phyloP scores from a whole-genome alignment of 2,797 vertebrate species.

The Dendrocincla tyrannina region DNA sequence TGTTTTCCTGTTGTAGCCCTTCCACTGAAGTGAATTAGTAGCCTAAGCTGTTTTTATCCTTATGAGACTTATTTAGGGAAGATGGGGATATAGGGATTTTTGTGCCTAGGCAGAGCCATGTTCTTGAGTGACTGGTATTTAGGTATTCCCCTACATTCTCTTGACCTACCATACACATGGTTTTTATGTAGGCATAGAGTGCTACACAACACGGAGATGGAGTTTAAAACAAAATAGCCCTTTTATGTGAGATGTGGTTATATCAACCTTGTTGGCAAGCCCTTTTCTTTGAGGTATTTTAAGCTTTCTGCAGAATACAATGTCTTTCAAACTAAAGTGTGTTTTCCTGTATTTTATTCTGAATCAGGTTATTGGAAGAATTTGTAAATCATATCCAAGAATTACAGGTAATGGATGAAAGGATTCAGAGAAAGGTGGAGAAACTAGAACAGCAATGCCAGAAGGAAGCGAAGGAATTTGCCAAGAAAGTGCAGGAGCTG shows the following conservation, averaged over 20 bases:
- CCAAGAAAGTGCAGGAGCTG: slow-evolving; percentile 97
- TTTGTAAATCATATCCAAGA: slow-evolving; percentile 98
- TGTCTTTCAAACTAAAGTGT: neutral
- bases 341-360: neutral
- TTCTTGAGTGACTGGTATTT: neutral
- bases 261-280: neutral
- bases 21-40: neutral
- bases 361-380: slow-evolving; percentile 90
- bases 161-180: neutral
- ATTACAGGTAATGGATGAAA: slow-evolving; percentile 95
- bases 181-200: neutral
- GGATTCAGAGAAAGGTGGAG: slow-evolving; percentile 96
- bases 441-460: slow-evolving; percentile 98
- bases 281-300: neutral
- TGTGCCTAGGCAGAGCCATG: accelerated
- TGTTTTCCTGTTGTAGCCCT: neutral
- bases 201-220: neutral
- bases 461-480: slow-evolving; percentile 98
- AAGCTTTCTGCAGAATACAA: neutral
- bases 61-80: neutral
- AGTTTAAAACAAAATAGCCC: neutral
- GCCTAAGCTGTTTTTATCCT: neutral
- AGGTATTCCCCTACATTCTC: neutral
- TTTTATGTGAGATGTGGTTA: neutral
- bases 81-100: neutral